Base-by-base conservation (phyloP, 2,888 invertebrate species). In the Agrilus biguttatus region DNA sequence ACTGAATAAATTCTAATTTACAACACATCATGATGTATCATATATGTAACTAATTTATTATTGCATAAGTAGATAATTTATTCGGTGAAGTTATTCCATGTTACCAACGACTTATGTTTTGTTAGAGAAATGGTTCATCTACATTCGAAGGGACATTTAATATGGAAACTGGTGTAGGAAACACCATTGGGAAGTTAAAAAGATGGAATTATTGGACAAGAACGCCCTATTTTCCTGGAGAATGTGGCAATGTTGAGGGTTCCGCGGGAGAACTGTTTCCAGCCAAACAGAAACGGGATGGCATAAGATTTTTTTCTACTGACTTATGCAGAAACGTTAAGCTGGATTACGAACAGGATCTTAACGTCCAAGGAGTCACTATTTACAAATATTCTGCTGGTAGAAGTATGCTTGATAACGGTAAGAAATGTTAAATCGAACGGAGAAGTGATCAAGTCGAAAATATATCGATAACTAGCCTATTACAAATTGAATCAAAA, bases 261-360 rank as follows among this genome's bases (percentile, higher is more conserved):
- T 84, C 86, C 14, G 81, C 80, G 1, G 89, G 89, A 0, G 88
- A 89, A 67, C 80, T 88, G 57, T 81, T 82, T 61, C 78, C 82
- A 0, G 80, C 81, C 0, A 69, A 77, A 53, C 64, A 78, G 48
- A 69, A 67, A 0, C 76, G 75, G 47, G 70, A 68, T 19, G 55
- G 59, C 5, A 68, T 83, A n/a, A 64, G 65, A 28, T 67, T 87
- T 54, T 87, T 83, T 62, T 72, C 80, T 43, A 71, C 85, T 1
- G 87, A 89, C 58, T 68, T 89, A 51, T 89, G 89, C 63, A 75
- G 87, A 46, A 75, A 69, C 1, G 69, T 83, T 12, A 68, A 70
- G 34, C 61, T 83, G 57, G 75, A 78, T 50, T 83, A 74, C 55
- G 70, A 71, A 21, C 66, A 70, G 49, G 78, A 76, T 14, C 72